These are phyloP conservation scores for Ichneumoninae sp. DNA, from an alignment of 2,888 invertebrate species.

Conservation along the genomic window DNA sequence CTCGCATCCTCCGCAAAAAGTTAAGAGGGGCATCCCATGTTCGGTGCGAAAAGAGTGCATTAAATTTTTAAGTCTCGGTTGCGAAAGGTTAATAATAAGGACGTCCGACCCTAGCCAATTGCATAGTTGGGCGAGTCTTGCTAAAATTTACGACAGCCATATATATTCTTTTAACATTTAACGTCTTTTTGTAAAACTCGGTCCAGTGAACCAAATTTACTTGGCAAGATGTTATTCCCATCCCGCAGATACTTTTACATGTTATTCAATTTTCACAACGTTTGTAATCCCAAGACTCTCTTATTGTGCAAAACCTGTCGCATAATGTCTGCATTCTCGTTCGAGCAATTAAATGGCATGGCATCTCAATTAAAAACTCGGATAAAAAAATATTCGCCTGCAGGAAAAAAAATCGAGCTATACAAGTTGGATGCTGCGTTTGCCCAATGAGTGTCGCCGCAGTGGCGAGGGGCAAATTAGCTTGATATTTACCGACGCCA, in stretches of 20 bases:
- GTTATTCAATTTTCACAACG: background rate
- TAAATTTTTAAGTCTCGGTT: constrained; percentile 7
- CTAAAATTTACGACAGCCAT: constrained; percentile 20
- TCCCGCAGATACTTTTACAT: background rate
- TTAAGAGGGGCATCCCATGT: background rate
- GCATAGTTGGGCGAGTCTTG: constrained; percentile 3
- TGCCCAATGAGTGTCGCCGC: background rate
- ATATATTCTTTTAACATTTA: constrained; percentile 2
- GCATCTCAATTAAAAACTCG: background rate
- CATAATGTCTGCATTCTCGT: background rate
- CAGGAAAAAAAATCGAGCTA: background rate
- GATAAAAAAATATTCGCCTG: no score
- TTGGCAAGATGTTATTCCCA: constrained; percentile 1
- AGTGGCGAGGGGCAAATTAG: background rate
- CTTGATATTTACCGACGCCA: constrained; percentile 34
- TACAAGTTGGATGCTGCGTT: background rate
- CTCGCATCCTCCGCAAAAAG: constrained; percentile 4
- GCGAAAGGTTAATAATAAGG: constrained; percentile 18
- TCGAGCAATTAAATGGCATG: background rate
- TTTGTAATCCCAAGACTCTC: background rate
- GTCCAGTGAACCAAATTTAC: background rate
- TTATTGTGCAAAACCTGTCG: background rate
- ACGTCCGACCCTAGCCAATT: constrained; percentile 21
- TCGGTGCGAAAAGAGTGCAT: background rate
- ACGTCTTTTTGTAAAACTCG: background rate